Evolutionary conservation across 2,888 invertebrate species (phyloP).

Genomic region (Pollenia angustigena): DNA sequence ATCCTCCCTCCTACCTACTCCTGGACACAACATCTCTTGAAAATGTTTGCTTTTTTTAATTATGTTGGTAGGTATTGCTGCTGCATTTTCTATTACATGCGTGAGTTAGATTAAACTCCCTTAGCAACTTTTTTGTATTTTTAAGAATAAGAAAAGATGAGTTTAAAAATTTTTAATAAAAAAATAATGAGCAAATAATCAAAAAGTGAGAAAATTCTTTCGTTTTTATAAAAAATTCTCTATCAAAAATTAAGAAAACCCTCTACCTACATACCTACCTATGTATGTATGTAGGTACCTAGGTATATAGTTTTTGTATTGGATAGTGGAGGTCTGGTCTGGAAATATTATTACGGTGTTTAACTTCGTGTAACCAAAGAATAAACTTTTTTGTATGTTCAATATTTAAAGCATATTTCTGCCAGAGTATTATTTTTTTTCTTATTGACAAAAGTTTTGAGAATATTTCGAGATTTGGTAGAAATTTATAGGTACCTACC

Average conservation of each 20-base stretch:
- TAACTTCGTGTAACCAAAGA: not conserved
- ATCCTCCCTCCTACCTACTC: no score
- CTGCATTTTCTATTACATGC: not conserved
- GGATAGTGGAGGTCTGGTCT: conserved; percentile 1
- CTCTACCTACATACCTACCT: no score
- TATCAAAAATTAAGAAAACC: no score
- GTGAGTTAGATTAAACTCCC: conserved; percentile 45
- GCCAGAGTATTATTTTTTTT: not conserved
- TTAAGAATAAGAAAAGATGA: conserved; percentile 2
- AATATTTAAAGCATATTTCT: not conserved
- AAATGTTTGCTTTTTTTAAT: no score
- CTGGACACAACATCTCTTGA: no score
- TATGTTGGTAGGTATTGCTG: no score
- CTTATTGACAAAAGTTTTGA: not conserved
- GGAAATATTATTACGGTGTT: not conserved
- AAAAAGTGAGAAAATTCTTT: conserved; percentile 34
- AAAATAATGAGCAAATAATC: conserved; percentile 12
- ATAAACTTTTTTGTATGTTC: not conserved
- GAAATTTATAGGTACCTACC: not conserved
- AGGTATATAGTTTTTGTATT: not conserved
- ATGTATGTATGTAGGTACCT: no score
- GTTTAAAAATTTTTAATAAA: conserved; percentile 11
- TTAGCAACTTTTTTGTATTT: not conserved
- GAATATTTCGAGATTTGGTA: conserved; percentile 8
- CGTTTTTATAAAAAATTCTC: no score